These are phyloP conservation scores for Conus betulinus DNA, from an alignment of 1,140 invertebrate genomes.

Conservation along the genomic window DNA sequence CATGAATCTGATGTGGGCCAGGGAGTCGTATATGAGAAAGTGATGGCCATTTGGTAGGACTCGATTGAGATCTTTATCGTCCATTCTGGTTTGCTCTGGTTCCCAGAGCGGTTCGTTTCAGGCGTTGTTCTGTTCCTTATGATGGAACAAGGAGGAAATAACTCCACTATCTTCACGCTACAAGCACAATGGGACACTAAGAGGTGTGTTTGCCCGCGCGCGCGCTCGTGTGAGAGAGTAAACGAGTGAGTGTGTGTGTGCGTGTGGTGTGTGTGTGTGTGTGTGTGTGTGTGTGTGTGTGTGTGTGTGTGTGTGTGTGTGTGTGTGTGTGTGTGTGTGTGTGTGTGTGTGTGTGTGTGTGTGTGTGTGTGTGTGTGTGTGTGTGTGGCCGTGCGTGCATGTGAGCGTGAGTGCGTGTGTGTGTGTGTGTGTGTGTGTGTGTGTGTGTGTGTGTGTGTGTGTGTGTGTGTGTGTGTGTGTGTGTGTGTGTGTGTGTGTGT, in stretches of 20 bases:
- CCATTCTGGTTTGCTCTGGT: no score
- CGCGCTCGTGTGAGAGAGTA: not conserved
- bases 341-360: not conserved
- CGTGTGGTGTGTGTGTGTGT: not conserved
- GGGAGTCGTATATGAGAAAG: no score
- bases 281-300: not conserved
- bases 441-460: not conserved
- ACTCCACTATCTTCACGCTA: not conserved
- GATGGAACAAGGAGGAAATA: no score
- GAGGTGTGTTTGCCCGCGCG: not conserved
- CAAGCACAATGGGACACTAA: not conserved
- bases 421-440: constrained; percentile 6
- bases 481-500: constrained; percentile 8
- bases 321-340: not conserved
- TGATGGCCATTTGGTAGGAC: no score
- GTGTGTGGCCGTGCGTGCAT: not conserved
- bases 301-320: constrained; percentile 2
- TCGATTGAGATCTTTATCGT: no score
- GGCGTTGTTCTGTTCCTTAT: no score
- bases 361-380: constrained; percentile 1
- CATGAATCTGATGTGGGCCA: no score
- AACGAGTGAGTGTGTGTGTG: not conserved
- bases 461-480: not conserved
- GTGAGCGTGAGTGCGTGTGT: not conserved
- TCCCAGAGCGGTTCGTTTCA: no score